Evolutionary conservation across 2,888 invertebrate genomes (phyloP), one percentile per base, ranked within the genome.

Genomic region (Lamproptera curius): DNA sequence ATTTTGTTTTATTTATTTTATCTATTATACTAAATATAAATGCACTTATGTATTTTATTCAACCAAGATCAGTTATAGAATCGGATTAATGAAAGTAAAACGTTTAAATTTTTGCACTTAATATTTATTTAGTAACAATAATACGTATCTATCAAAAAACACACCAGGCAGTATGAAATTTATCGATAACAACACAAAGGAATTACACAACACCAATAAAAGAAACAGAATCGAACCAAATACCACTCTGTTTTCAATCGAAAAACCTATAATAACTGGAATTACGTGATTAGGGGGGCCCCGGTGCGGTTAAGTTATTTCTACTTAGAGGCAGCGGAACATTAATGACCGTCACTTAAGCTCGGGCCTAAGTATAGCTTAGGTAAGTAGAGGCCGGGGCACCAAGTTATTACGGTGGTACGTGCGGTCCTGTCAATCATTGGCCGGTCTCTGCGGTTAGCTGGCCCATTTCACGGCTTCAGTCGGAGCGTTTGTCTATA

Each of bases 251-350:
- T 63, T 53, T 71, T 73, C 71, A 76, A 75, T 79, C 70, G 63
- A 62, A 64, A 58, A 58, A 57, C 54, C 57, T 65, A 64, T 77
- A 77, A 79, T 78, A 69, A 79, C 75, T 70, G 60, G 69, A 63
- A 79, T 83, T 79, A 81, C 68, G 62, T 74, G 68, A 76, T 80
- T 76, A 77, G 69, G 65, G 69, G 65, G 61, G 50, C 54, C 62
- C 55, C 61, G 52, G 55, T 51, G 62, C 56, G 60, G 69, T 61
- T 59, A 66, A 70, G 65, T 38, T 71, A 74, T 79, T 82, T 75
- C 76, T 73, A 74, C 73, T 74, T 72, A 71, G 64, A 63, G 34
- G 59, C 65, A 50, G 53, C 55, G 62, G 60, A 57, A 48, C 54
- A 54, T 55, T 75, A 80, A 79, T 77, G 63, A 72, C 65, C 63